A percentile compares a stretch with the other conserved stretches of the same genome.
These are phyloP conservation scores for Bhutanitis thaidina DNA, from an alignment of 2,888 invertebrate species.

Conservation along the genomic window DNA sequence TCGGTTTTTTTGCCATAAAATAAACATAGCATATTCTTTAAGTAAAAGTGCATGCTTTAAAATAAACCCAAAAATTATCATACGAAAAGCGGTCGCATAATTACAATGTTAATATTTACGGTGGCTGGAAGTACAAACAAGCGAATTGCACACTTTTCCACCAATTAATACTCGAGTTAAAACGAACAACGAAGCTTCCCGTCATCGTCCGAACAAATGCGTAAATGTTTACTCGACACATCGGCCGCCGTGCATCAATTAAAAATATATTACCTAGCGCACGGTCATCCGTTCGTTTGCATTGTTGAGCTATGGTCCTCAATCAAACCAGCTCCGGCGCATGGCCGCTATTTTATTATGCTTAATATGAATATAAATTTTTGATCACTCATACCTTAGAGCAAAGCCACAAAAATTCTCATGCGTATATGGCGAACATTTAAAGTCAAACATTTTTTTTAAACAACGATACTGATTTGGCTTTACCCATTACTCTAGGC, in stretches of 20 bases:
- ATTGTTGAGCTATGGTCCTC: conserved; percentile 23
- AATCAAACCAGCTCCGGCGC: conserved; percentile 1
- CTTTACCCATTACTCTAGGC: too few species aligned
- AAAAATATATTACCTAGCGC: conserved; percentile 71
- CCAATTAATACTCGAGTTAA: conserved; percentile 70
- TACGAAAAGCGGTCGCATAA: conserved; percentile 37
- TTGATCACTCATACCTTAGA: too few species aligned
- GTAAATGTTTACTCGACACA: conserved; percentile 72
- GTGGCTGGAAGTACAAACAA: conserved; percentile 59
- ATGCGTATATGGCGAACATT: too few species aligned
- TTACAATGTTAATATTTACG: conserved; percentile 66
- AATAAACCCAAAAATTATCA: conserved; percentile 26
- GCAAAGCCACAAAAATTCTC: too few species aligned
- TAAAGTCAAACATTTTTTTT: too few species aligned
- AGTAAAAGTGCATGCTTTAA: conserved; percentile 41
- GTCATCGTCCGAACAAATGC: conserved; percentile 59
- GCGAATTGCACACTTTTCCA: conserved; percentile 69
- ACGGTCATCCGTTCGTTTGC: conserved; percentile 54
- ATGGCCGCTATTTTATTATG: conserved; percentile 11
- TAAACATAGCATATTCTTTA: too few species aligned
- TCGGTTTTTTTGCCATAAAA: too few species aligned
- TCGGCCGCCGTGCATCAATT: conserved; percentile 69
- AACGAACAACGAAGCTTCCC: conserved; percentile 62
- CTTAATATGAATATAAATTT: too few species aligned
- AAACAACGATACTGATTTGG: too few species aligned